Evolutionary conservation across 37 sponge, comb jelly and placozoan species (phyloP).

Genomic region (Chondrosia reniformis): DNA sequence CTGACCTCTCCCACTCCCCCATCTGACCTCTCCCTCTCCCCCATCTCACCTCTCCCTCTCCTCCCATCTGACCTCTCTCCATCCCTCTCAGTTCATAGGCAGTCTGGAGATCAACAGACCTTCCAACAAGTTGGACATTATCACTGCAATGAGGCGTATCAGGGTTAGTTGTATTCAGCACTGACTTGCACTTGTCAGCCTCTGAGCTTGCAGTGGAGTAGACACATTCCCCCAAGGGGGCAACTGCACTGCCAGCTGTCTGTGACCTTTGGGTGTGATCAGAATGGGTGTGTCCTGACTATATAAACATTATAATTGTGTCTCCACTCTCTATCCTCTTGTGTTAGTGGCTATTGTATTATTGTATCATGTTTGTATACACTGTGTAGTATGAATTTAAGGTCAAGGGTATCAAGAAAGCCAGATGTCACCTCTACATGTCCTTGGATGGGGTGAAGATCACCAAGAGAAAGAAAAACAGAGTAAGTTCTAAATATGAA

Average conservation of each 20-base stretch:
- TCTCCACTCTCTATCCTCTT: too few species aligned
- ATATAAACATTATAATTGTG: too few species aligned
- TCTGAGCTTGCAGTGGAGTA: slow-evolving; percentile 11
- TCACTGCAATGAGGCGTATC: slow-evolving; percentile 93
- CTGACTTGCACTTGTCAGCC: neutral
- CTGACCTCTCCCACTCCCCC: neutral
- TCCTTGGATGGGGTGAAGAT: slow-evolving; percentile 85
- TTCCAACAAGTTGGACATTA: slow-evolving; percentile 85
- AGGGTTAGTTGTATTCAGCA: slow-evolving; percentile 54
- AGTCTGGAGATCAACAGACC: slow-evolving; percentile 88
- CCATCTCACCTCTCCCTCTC: neutral
- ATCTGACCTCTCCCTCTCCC: neutral
- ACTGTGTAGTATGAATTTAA: slow-evolving; percentile 84
- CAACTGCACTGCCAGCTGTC: too few species aligned
- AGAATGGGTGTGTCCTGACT: too few species aligned
- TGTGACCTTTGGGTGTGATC: too few species aligned
- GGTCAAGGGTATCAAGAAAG: slow-evolving; percentile 84
- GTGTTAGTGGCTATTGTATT: too few species aligned
- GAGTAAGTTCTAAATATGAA: slow-evolving; percentile 67
- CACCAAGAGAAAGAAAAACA: slow-evolving; percentile 70
- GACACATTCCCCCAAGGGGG: too few species aligned
- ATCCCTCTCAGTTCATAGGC: slow-evolving; percentile 80
- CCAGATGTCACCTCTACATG: slow-evolving; percentile 57
- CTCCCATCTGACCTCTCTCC: neutral
- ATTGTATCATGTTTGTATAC: too few species aligned